Conservation (phyloP, 2,113 vertebrate species). For the Rutilus rutilus region DNA sequence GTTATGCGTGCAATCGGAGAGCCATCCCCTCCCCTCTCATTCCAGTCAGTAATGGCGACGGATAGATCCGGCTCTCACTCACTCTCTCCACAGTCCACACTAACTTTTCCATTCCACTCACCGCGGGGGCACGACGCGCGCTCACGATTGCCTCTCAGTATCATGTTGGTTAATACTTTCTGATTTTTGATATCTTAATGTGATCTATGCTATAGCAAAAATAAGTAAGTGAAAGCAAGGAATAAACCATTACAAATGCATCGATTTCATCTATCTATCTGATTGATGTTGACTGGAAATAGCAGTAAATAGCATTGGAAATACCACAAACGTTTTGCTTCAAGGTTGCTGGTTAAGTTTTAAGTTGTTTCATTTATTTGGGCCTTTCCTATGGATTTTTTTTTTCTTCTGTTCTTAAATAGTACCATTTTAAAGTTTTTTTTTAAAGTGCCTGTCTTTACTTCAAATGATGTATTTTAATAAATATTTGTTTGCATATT, state of each 20-base stretch:
- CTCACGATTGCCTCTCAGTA: slow-evolving; percentile 43
- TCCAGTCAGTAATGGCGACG: slow-evolving; percentile 77
- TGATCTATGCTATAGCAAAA: not conserved
- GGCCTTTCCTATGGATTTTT: not conserved
- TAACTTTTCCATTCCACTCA: slow-evolving; percentile 62
- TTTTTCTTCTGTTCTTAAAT: not conserved
- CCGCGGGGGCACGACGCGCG: slow-evolving; percentile 51
- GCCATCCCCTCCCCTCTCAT: slow-evolving; percentile 71
- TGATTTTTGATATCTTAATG: slow-evolving; percentile 24
- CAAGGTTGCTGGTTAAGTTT: not conserved
- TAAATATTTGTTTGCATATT: not conserved
- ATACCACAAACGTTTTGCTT: not conserved
- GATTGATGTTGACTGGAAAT: not conserved
- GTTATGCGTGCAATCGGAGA: slow-evolving; percentile 75
- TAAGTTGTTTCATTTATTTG: not conserved
- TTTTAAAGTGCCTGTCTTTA: not conserved
- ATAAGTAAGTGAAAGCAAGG: not conserved
- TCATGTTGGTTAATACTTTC: slow-evolving; percentile 41
- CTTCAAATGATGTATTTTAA: not conserved
- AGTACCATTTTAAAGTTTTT: not conserved
- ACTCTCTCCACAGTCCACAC: slow-evolving; percentile 42
- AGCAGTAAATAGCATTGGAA: not conserved
- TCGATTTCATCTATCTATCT: not conserved
- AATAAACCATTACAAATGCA: slow-evolving; percentile 40
- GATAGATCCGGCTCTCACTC: slow-evolving; percentile 61